Base-by-base conservation (phyloP, 2,888 invertebrate genomes). In the Limnephilus marmoratus region DNA sequence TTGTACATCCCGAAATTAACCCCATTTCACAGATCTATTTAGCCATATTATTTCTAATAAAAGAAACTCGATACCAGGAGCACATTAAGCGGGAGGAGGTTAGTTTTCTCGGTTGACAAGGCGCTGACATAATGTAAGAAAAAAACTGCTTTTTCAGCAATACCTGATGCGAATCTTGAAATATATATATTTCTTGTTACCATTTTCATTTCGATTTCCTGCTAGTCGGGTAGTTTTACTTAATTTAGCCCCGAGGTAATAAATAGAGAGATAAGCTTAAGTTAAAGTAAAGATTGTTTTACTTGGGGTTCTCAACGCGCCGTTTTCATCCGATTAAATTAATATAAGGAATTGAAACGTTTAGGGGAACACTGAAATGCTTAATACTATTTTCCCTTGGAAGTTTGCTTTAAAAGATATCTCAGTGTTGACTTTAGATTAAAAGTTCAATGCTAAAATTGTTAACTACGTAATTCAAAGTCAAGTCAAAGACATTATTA, bases 241-340 rank as follows among this genome's bases (percentile, higher is more conserved):
- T n/a, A 86, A n/a, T 86, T 86, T 29, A 45, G n/a, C 85, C 49
- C 13, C 18, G 41, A 45, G 85, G 45, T 86, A 86, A 29, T 45
- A 45, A 86, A 86, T 41, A 86, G 85, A 86, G 41, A 86, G 85
- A 86, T 86, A 86, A 86, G 85, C 45, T 29, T 45, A 49, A 86
- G 45, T 86, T 86, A 86, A 86, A 45, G 45, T 45, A 86, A 49
- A 86, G 85, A 82, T 82, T 86, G 85, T 86, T 86, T 86, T 86
- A 86, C 41, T 86, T 86, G 11, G 41, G 37, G 41, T 86, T 86
- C 45, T 41, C 45, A 41, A 41, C 37, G 45, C 85, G 24, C 85
- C 85, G 13, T 86, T 86, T 13, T 41, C 85, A 45, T 86, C 41
- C 29, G 41, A 34, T 83, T 83, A 41, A 83, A 37, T 31, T 83